Evolutionary conservation across 2,888 invertebrate genomes (phyloP).

Genomic region (Callyntrura sp.): DNA sequence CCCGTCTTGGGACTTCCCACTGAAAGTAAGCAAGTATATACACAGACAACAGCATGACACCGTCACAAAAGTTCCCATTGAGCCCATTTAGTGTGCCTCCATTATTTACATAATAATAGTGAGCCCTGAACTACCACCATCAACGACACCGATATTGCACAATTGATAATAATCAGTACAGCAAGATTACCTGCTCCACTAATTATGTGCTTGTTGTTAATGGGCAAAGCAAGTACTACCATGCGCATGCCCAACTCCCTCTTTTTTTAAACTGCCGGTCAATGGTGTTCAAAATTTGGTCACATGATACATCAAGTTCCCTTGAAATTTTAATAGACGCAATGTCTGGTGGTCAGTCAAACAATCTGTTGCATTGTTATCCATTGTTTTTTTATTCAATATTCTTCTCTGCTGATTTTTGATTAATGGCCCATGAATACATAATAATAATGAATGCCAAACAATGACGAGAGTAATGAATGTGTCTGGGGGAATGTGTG

Average conservation of each 20-base stretch:
- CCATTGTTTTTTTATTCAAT: slow-evolving; percentile 7
- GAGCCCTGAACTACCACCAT: neutral
- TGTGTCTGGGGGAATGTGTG: neutral
- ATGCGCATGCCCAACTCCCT: too few species aligned
- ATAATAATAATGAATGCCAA: neutral
- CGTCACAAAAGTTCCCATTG: neutral
- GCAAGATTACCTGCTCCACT: too few species aligned
- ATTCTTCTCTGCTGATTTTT: slow-evolving; percentile 32
- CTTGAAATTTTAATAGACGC: neutral
- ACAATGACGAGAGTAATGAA: neutral
- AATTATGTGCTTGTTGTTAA: neutral
- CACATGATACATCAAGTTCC: neutral
- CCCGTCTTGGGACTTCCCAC: slow-evolving; percentile 16
- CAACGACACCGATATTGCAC: too few species aligned
- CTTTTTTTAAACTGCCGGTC: neutral
- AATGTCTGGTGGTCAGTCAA: slow-evolving; percentile 9
- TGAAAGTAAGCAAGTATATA: neutral
- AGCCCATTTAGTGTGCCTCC: neutral
- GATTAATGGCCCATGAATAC: slow-evolving; percentile 43
- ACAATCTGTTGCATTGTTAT: neutral
- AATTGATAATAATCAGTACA: too few species aligned
- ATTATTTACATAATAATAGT: neutral
- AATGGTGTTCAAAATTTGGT: neutral
- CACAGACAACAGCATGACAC: neutral
- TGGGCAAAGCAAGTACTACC: neutral